phyloP scores from a whole-genome alignment of 2,113 vertebrate species.

The Danionella cerebrum region DNA sequence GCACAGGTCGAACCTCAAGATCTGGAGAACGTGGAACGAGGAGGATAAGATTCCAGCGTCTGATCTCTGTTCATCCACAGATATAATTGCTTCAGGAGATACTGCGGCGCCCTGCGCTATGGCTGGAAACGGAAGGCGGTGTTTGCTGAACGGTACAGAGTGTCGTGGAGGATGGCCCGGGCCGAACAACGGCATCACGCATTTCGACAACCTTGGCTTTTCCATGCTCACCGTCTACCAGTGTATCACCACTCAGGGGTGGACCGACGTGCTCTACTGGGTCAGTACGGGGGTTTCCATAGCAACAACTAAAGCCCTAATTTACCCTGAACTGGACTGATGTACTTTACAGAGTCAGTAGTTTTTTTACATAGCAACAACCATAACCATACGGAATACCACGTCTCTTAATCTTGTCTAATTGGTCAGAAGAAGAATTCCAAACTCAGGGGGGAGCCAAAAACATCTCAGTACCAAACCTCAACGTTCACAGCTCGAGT shows the following conservation, averaged over 20 bases:
- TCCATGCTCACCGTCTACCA: slow-evolving; percentile 91
- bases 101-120: slow-evolving; percentile 75
- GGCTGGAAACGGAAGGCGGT: slow-evolving; percentile 76
- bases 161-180: slow-evolving; percentile 78
- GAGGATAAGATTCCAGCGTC: background rate
- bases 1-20: too few relatives aligned
- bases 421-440: too few relatives aligned
- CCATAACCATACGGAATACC: too few relatives aligned
- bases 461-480: too few relatives aligned
- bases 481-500: too few relatives aligned
- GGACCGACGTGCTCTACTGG: slow-evolving; percentile 91
- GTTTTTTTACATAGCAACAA: too few relatives aligned
- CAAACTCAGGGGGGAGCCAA: too few relatives aligned
- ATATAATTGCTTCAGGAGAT: slow-evolving; percentile 74
- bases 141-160: slow-evolving; percentile 74
- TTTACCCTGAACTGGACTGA: too few relatives aligned
- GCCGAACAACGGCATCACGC: slow-evolving; percentile 85
- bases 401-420: too few relatives aligned
- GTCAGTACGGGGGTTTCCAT: slow-evolving; percentile 47
- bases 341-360: too few relatives aligned
- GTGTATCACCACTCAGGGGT: slow-evolving; percentile 89
- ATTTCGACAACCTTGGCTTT: slow-evolving; percentile 89
- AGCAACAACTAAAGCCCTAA: too few relatives aligned
- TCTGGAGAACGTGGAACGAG: too few relatives aligned
- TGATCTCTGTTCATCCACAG: slow-evolving; percentile 46